Conservation (phyloP, 2,797 vertebrate species). For the Melanogrammus aeglefinus region DNA sequence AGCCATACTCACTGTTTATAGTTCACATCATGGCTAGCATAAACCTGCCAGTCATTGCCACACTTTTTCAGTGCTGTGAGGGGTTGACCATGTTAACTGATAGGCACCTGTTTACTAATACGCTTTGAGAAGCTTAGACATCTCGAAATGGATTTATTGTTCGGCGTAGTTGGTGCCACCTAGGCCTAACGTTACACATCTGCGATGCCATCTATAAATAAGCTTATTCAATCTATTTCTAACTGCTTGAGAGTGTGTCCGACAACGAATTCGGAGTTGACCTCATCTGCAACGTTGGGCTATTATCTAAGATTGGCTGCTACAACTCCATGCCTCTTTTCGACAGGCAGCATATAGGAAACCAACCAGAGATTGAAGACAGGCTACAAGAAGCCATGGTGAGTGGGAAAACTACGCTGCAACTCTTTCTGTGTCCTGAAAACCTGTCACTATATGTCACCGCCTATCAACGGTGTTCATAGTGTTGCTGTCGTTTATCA, state of each 20-base stretch:
- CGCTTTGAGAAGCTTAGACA: conserved; percentile 47
- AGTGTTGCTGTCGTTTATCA: neutral
- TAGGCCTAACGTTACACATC: neutral
- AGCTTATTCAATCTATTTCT: neutral
- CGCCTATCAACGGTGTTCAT: neutral
- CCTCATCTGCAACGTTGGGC: too few relatives aligned
- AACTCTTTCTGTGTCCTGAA: neutral
- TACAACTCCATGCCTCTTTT: neutral
- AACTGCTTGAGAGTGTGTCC: neutral
- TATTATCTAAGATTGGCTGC: too few relatives aligned
- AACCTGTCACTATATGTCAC: neutral
- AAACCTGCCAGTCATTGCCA: neutral
- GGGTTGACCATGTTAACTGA: neutral
- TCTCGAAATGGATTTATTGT: conserved; percentile 11
- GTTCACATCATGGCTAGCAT: neutral
- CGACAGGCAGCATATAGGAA: conserved; percentile 26
- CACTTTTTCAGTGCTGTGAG: neutral
- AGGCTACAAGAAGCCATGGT: conserved; percentile 66
- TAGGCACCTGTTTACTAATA: conserved; percentile 26
- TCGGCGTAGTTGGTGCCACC: neutral
- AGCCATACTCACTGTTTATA: neutral
- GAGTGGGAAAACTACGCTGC: conserved; percentile 40
- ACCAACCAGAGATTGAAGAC: conserved; percentile 43
- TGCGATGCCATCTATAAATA: neutral
- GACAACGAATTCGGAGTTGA: too few relatives aligned